phyloP scores from a whole-genome alignment of 1,140 invertebrate species.

The Steinernema feltiae region DNA sequence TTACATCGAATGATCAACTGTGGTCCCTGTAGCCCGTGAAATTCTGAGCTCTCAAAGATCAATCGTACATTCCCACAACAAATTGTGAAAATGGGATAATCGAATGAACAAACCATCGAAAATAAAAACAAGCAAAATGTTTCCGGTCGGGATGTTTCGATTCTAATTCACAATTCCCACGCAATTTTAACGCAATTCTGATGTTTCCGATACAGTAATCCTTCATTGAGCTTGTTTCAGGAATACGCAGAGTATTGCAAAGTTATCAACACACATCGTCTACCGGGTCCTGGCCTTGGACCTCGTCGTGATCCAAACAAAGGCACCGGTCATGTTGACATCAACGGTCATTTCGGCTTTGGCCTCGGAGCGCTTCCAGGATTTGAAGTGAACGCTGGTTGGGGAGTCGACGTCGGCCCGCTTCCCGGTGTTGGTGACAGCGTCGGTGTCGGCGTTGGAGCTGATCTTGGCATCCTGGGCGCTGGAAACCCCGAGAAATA shows the following conservation, averaged over 20 bases:
- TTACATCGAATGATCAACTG: too few relatives aligned
- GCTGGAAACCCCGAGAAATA: slow-evolving; percentile 32
- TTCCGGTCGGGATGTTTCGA: too few relatives aligned
- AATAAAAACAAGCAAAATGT: too few relatives aligned
- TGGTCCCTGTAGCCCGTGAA: too few relatives aligned
- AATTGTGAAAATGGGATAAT: too few relatives aligned
- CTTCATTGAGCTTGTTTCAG: too few relatives aligned
- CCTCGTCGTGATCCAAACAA: background rate
- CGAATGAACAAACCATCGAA: too few relatives aligned
- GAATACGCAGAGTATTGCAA: slow-evolving; percentile 36
- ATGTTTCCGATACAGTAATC: too few relatives aligned
- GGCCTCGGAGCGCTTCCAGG: slow-evolving; percentile 38
- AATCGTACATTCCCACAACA: too few relatives aligned
- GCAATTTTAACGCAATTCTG: too few relatives aligned
- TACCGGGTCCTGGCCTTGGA: slow-evolving; percentile 38
- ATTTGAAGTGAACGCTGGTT: slow-evolving; percentile 38
- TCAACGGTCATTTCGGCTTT: slow-evolving; percentile 39
- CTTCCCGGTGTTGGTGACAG: slow-evolving; percentile 40
- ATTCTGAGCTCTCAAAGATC: too few relatives aligned
- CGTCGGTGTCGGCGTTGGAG: slow-evolving; percentile 35
- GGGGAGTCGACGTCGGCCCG: slow-evolving; percentile 44
- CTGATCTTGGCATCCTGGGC: slow-evolving; percentile 30
- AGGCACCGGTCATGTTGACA: slow-evolving; percentile 33
- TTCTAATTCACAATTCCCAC: too few relatives aligned
- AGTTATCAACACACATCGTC: slow-evolving; percentile 36